phyloP scores from a whole-genome alignment of 2,888 invertebrate species.

The Microplitis deprimator region DNA sequence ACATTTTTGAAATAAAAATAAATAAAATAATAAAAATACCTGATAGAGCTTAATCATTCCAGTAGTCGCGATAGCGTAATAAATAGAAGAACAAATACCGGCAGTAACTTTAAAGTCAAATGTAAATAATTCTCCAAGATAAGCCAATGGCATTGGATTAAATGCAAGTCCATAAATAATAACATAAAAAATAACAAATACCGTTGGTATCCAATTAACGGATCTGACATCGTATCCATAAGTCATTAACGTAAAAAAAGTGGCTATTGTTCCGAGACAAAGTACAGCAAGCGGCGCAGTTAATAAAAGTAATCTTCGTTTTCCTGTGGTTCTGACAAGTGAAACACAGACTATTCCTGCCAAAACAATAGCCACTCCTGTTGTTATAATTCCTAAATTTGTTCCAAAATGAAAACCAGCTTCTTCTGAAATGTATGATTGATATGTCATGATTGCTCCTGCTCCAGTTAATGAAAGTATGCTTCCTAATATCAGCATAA shows the following conservation, averaged over 20 bases:
- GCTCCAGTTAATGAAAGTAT: slow-evolving; percentile 64
- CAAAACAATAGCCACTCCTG: slow-evolving; percentile 62
- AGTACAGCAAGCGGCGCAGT: slow-evolving; percentile 59
- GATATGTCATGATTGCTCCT: slow-evolving; percentile 65
- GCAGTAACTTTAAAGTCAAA: slow-evolving; percentile 67
- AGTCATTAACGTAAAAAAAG: slow-evolving; percentile 60
- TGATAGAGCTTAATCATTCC: slow-evolving; percentile 65
- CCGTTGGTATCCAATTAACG: slow-evolving; percentile 63
- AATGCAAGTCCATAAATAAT: slow-evolving; percentile 64
- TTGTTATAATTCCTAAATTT: slow-evolving; percentile 60
- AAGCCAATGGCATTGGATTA: slow-evolving; percentile 67
- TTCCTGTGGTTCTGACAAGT: slow-evolving; percentile 62
- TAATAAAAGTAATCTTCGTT: slow-evolving; percentile 61
- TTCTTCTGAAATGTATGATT: slow-evolving; percentile 62
- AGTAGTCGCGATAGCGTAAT: slow-evolving; percentile 62
- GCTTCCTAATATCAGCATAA: slow-evolving; percentile 61
- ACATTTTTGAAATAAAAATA: neutral
- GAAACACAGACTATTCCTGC: slow-evolving; percentile 63
- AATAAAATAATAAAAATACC: slow-evolving; percentile 53
- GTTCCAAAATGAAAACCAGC: slow-evolving; percentile 63
- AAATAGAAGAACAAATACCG: slow-evolving; percentile 63
- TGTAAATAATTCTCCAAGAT: slow-evolving; percentile 67
- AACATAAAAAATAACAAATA: slow-evolving; percentile 63
- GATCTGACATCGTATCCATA: slow-evolving; percentile 57
- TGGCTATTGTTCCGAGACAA: slow-evolving; percentile 58